These are phyloP conservation scores for Tachystola acroxantha DNA, from an alignment of 2,888 invertebrate genomes.

Conservation along the genomic window DNA sequence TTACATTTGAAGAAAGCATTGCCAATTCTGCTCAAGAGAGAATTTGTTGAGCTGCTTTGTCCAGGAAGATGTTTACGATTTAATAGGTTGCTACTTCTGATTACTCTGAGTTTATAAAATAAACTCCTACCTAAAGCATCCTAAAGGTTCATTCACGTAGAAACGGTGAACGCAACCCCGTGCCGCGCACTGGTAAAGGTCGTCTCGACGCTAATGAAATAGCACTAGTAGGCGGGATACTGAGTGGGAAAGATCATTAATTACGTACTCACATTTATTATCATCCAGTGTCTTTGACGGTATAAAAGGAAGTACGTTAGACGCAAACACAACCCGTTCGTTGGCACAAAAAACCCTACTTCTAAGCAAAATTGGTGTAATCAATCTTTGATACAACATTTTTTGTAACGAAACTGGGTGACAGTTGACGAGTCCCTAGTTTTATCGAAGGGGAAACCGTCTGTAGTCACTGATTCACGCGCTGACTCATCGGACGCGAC, in stretches of 20 bases:
- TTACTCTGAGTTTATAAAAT: no score
- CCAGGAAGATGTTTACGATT: no score
- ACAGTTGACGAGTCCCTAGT: background rate
- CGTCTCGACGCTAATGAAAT: background rate
- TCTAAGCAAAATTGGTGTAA: background rate
- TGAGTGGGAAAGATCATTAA: background rate
- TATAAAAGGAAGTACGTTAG: no score
- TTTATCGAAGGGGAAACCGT: slow-evolving; percentile 2
- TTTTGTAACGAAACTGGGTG: background rate
- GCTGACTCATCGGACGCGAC: slow-evolving; percentile 6
- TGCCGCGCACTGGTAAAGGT: background rate
- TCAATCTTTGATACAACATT: background rate
- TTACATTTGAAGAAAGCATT: no score
- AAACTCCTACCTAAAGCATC: no score
- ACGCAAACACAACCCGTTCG: no score
- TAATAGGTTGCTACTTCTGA: no score
- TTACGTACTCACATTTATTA: background rate
- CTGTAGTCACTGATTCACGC: slow-evolving; percentile 5
- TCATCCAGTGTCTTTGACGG: background rate
- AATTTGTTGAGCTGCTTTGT: no score
- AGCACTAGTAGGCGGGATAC: background rate
- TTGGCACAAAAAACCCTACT: background rate
- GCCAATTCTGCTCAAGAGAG: no score
- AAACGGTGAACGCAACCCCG: background rate
- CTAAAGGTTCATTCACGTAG: background rate